Conservation (phyloP, 2,113 vertebrate species). For the Grus americana region DNA sequence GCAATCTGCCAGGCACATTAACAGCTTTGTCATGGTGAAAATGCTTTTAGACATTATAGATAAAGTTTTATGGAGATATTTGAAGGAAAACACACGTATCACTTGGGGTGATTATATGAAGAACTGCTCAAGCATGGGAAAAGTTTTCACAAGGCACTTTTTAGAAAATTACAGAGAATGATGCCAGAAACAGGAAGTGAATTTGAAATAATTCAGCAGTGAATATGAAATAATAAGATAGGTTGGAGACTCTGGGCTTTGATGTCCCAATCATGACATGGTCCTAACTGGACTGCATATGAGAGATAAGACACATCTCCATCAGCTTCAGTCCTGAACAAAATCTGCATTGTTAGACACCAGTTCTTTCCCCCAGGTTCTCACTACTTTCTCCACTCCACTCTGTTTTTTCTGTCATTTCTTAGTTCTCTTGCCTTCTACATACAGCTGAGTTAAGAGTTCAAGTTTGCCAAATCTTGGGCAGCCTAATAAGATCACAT, state of each 20-base stretch:
- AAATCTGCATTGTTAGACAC: neutral
- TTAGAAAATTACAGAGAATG: neutral
- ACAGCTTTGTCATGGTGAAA: neutral
- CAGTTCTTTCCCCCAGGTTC: neutral
- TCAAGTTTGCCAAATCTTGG: neutral
- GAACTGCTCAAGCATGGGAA: neutral
- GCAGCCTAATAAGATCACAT: neutral
- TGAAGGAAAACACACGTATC: neutral
- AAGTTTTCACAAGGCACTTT: neutral
- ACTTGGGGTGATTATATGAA: neutral
- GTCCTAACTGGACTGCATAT: neutral
- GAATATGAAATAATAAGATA: neutral
- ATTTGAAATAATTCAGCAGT: neutral
- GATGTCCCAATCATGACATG: neutral
- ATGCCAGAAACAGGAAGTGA: neutral
- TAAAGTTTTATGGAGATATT: neutral
- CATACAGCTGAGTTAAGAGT: neutral
- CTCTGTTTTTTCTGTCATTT: neutral
- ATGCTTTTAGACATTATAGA: neutral
- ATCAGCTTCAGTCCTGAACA: neutral
- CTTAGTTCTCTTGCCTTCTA: neutral
- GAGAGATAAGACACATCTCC: neutral
- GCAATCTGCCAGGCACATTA: neutral
- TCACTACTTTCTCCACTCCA: neutral
- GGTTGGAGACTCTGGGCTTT: neutral